Evolutionary conservation across 2,113 vertebrate genomes (phyloP), one percentile per base, ranked within the genome.

Genomic region (Oxygymnocypris stewartii): DNA sequence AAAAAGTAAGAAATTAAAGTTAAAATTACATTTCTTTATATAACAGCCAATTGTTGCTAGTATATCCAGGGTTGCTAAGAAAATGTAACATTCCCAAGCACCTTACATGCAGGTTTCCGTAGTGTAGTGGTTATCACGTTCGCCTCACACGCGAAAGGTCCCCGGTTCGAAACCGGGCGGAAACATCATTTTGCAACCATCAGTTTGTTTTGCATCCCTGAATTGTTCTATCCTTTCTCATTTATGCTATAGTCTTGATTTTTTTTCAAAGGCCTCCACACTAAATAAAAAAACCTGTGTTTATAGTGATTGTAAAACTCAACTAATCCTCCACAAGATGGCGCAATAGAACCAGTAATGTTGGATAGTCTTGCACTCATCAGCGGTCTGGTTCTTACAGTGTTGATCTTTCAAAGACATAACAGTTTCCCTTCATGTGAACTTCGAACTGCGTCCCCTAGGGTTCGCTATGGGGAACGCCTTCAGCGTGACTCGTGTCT

Each of bases 101-200:
- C n/a, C n/a, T n/a, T n/a, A n/a, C n/a, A n/a, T n/a, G n/a, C n/a
- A n/a, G n/a, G n/a, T n/a, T n/a, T n/a, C n/a, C n/a, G n/a, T n/a
- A n/a, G n/a, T n/a, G n/a, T n/a, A n/a, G n/a, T n/a, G n/a, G 93
- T 94, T 93, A 93, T 94, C 93, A 93, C 91, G 92, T 94, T 93
- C 85, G 87, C 88, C 87, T 74, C 61, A 84, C 13, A 51, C 79
- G 76, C 88, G 87, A 86, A 94, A 94, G 92, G 92, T 94, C 94
- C 92, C 91, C 91, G 91, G 92, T 93, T 94, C 91, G 92, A 94
- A 89, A 93, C 93, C 91, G 93, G 92, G 92, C 90, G 92, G 92
- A 93, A n/a, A n/a, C n/a, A n/a, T n/a, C n/a, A n/a, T n/a, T n/a
- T n/a, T n/a, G n/a, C n/a, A n/a, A n/a, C n/a, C n/a, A n/a, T n/a